Evolutionary conservation across 2,888 invertebrate species (phyloP), one percentile per base, ranked within the genome.

Genomic region (Cheilosia impressa): DNA sequence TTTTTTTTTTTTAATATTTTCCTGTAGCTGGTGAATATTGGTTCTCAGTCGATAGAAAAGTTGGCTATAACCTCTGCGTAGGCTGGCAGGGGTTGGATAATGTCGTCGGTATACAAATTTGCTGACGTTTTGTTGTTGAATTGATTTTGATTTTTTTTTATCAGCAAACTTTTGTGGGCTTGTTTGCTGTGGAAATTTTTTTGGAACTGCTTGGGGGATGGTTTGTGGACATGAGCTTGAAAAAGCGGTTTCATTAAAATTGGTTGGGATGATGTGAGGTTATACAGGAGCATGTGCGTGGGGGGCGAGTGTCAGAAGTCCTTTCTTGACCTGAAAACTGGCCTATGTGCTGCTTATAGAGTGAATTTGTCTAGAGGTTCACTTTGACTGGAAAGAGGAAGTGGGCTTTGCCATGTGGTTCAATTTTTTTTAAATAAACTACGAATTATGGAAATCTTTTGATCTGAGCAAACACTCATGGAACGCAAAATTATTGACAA

Each of bases 31-130:
- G 60, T 15, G 71, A 65, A 85, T 85, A 85, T 85, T 85, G 84
- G 84, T 85, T 85, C 75, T 85, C 69, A 81, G 84, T 69, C 75
- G 80, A 85, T 85, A 71, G 80, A 81, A 85, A 85, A 85, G 84
- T 85, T 85, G 84, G 84, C 84, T 80, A 80, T 84, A 76, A 76
- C n/a, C 43, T 6, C 41, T 0, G 17, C 15, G n/a, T 52, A 19
- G 45, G 13, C 52, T 7, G 19, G 43, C 38, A 5, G 38, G 19
- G 62, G 41, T 5, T 58, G 41, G 34, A 19, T 43, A 62, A 55
- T 79, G 72, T 24, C 62, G 50, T 38, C 19, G 17, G 43, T 27
- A n/a, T 19, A 75, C 41, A 84, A 75, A 84, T 76, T 76, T 75
- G 84, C 80, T 84, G 80, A 80, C 75, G 58, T 79, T 79, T 66